A percentile compares a stretch with the other conserved stretches of the same genome.
Conservation (phyloP, 2,797 vertebrate species). For the Sphenodon punctatus region DNA sequence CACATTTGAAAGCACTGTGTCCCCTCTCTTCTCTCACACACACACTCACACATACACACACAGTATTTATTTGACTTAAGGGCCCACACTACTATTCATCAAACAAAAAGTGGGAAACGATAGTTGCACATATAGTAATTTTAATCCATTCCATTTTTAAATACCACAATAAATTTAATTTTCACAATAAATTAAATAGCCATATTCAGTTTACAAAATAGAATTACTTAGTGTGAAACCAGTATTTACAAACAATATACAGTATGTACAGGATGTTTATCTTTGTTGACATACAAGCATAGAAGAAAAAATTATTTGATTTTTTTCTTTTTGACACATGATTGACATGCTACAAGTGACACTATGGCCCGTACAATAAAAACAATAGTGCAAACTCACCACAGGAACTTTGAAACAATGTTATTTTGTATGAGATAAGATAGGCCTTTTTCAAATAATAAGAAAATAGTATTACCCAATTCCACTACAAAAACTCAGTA, state of each 20-base stretch:
- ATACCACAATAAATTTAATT: constrained; percentile 85
- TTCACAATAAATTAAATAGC: constrained; percentile 86
- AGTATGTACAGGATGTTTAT: constrained; percentile 79
- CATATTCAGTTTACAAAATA: constrained; percentile 87
- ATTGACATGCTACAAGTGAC: constrained; percentile 78
- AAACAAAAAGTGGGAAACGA: constrained; percentile 46
- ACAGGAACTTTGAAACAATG: constrained; percentile 75
- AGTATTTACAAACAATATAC: constrained; percentile 83
- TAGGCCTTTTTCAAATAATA: constrained; percentile 76
- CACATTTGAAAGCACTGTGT: not conserved
- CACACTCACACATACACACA: not conserved
- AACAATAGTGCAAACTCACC: constrained; percentile 82
- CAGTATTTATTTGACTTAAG: not conserved
- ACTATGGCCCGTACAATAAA: constrained; percentile 65
- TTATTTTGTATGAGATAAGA: constrained; percentile 64
- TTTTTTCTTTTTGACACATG: constrained; percentile 55
- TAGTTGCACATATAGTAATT: constrained; percentile 76
- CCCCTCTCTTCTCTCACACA: not conserved
- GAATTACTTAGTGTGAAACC: constrained; percentile 85
- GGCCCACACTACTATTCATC: not conserved
- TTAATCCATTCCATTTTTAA: constrained; percentile 86
- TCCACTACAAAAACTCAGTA: constrained; percentile 68
- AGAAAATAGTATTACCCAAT: constrained; percentile 77
- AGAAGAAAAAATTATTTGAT: constrained; percentile 65
- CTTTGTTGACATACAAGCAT: constrained; percentile 66